Percentiles rank a stretch among this genome's conserved stretches.
phyloP scores from a whole-genome alignment of 2,113 vertebrate genomes.

The Antechinus flavipes region DNA sequence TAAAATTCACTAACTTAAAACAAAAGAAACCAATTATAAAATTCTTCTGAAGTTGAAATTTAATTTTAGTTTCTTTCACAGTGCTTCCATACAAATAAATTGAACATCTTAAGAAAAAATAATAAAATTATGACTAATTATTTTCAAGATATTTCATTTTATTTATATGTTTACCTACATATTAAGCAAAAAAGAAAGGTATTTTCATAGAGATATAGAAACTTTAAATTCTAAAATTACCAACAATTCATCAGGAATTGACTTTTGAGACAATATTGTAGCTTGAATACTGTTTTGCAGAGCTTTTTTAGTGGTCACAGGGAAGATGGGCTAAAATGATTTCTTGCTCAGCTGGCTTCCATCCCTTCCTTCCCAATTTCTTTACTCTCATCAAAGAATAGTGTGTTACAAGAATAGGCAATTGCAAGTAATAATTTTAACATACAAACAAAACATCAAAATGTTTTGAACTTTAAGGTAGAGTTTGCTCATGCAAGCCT shows the following conservation, averaged over 20 bases:
- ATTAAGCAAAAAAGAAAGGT: neutral
- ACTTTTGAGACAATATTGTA: neutral
- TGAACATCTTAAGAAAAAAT: slow-evolving; percentile 32
- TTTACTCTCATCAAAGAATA: neutral
- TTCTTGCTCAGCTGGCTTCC: neutral
- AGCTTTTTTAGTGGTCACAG: neutral
- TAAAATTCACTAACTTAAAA: neutral
- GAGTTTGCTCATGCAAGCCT: neutral
- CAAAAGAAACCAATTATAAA: neutral
- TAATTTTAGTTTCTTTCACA: slow-evolving; percentile 17
- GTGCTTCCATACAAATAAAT: neutral
- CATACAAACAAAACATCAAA: neutral
- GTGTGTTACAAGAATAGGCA: neutral
- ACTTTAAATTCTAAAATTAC: neutral
- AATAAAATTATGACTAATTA: neutral
- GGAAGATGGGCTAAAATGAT: neutral
- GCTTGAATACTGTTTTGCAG: neutral
- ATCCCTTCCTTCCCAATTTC: neutral
- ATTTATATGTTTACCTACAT: neutral
- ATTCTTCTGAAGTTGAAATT: slow-evolving; percentile 22
- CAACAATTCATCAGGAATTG: slow-evolving; percentile 12
- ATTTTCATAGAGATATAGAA: neutral
- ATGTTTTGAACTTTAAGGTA: neutral
- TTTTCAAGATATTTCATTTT: slow-evolving; percentile 1
- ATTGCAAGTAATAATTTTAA: slow-evolving; percentile 25